Conservation (phyloP, 2,888 invertebrate species). For the Thumatha senex region DNA sequence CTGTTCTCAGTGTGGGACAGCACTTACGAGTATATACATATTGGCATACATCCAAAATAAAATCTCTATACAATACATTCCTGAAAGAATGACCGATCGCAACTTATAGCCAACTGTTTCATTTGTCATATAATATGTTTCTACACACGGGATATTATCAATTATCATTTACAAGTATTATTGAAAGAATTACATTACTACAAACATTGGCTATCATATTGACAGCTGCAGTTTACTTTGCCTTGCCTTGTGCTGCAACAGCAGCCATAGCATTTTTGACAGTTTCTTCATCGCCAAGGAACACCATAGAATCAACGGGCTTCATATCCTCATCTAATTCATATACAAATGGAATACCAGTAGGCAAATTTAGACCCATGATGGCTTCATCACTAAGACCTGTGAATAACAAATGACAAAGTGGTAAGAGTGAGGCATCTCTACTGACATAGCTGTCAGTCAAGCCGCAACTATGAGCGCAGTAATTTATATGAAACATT, state of each 20-base stretch:
- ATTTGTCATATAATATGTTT: no score
- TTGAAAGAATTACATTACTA: constrained; percentile 3
- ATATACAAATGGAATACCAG: constrained; percentile 92
- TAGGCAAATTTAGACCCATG: constrained; percentile 90
- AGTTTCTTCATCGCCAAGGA: constrained; percentile 91
- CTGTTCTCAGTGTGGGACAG: no score
- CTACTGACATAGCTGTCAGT: no score
- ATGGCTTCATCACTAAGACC: constrained; percentile 88
- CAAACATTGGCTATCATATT: not conserved
- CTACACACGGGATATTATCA: constrained; percentile 1
- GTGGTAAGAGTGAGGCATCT: not conserved
- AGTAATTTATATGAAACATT: no score
- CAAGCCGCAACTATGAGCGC: no score
- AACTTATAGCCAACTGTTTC: no score
- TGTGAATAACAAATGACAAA: constrained; percentile 43
- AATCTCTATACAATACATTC: not conserved
- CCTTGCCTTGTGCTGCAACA: constrained; percentile 91
- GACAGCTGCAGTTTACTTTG: constrained; percentile 76
- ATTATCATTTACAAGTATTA: no score
- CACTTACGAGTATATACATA: not conserved
- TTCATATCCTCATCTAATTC: constrained; percentile 88
- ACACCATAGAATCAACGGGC: constrained; percentile 88
- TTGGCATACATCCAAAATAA: constrained; percentile 30
- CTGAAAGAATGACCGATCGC: no score
- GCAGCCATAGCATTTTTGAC: constrained; percentile 90